Evolutionary conservation across 2,888 invertebrate genomes (phyloP), one percentile per base, ranked within the genome.

Genomic region (Euphydryas editha): DNA sequence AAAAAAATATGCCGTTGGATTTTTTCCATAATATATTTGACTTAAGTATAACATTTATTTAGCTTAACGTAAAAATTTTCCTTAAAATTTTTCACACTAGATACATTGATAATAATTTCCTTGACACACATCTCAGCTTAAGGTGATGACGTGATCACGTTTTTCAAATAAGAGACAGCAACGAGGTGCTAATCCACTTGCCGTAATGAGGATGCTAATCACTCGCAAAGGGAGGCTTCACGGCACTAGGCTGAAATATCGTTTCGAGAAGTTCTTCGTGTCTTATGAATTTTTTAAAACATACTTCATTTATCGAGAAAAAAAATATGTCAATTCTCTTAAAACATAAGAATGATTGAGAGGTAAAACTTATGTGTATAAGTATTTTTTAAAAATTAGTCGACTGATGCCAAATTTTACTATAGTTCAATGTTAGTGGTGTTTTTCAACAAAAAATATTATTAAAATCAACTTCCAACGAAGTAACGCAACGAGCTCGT

Each of bases 171-270:
- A 76, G 76, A 70, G 72, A 71, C 70, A 72, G 73, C 75, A 76
- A 79, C 73, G 68, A 80, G 80, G 80, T 78, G 80, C 78, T 80
- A 81, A 81, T 76, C 79, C 76, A 80, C 80, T 79, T 72, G 71
- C 72, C 71, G 62, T 74, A 83, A 85, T 79, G 79, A 81, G 80
- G 76, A 78, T 77, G 85, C 84, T 85, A 85, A 85, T 85, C 78
- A 81, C 70, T 71, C 67, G 76, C 82, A 83, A 85, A 82, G 84
- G 78, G 75, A 62, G 54, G 61, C 66, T 64, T 54, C 59, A 47
- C 65, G 57, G 70, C 62, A 51, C 49, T 51, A 63, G 49, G 21
- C 54, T 59, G 20, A 59, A 30, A 55, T 46, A 54, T 21, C 24
- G 18, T 42, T 44, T 51, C 30, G 2, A 42, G 30, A 11, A 51